phyloP scores from a whole-genome alignment of 2,113 vertebrate genomes.

The Dromas ardeola region DNA sequence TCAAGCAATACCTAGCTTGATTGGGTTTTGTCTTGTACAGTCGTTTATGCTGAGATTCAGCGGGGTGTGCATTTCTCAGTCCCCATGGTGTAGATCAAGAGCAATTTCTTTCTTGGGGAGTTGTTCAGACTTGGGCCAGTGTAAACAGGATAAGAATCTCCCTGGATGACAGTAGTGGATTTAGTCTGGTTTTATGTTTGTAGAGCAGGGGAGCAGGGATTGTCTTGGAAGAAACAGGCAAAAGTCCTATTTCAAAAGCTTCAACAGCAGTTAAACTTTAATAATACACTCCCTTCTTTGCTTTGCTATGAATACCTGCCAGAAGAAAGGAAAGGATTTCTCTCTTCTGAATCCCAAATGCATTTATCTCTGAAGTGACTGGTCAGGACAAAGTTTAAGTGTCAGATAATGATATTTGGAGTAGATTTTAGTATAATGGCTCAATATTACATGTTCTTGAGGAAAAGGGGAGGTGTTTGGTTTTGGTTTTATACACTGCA shows the following conservation, averaged over 20 bases:
- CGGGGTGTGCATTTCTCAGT: background rate
- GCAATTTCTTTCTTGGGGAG: background rate
- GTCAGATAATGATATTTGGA: background rate
- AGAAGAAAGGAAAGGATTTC: background rate
- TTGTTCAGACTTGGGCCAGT: background rate
- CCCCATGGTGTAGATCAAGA: background rate
- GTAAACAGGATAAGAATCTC: background rate
- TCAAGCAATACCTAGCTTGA: background rate
- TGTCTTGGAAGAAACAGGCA: background rate
- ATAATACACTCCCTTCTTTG: slow-evolving; percentile 10
- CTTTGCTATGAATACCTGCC: background rate
- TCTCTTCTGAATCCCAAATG: background rate
- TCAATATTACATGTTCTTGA: background rate
- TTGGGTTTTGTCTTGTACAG: background rate
- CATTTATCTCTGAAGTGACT: background rate
- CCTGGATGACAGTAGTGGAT: background rate
- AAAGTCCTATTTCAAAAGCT: slow-evolving; percentile 28
- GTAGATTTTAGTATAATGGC: background rate
- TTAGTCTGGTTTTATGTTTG: slow-evolving; percentile 5
- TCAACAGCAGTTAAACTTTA: background rate
- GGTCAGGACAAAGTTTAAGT: background rate
- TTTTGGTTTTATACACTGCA: background rate
- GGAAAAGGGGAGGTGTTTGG: background rate
- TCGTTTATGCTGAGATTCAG: background rate
- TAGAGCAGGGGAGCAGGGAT: background rate